A percentile compares a stretch with the other conserved stretches of the same genome.
These are phyloP conservation scores for Crioceris asparagi DNA, from an alignment of 2,888 invertebrate species.

Conservation along the genomic window DNA sequence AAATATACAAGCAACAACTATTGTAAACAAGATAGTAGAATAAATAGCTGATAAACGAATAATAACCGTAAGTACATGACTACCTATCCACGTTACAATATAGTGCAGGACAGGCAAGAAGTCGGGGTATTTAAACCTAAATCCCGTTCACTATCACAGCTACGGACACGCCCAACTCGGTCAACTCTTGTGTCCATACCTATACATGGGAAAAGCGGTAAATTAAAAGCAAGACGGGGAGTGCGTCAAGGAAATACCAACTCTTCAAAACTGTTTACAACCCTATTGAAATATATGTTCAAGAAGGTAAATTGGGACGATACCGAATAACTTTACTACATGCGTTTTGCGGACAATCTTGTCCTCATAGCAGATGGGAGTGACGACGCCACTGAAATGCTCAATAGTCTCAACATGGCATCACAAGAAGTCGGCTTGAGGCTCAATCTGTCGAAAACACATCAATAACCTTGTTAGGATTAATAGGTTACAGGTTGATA, in stretches of 20 bases:
- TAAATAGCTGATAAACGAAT: too few relatives aligned
- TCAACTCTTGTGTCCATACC: too few relatives aligned
- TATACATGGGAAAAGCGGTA: not conserved
- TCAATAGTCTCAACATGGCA: not conserved
- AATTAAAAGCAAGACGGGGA: not conserved
- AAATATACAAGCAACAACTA: too few relatives aligned
- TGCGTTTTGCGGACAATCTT: not conserved
- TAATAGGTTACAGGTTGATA: not conserved
- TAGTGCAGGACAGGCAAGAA: too few relatives aligned
- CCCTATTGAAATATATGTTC: slow-evolving; percentile 1
- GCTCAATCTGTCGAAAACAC: slow-evolving; percentile 1
- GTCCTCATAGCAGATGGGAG: not conserved
- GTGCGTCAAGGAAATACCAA: not conserved
- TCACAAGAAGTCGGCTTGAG: slow-evolving; percentile 1
- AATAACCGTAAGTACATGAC: too few relatives aligned
- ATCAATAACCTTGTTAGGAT: not conserved
- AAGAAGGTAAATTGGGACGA: slow-evolving; percentile 1
- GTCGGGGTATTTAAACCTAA: too few relatives aligned
- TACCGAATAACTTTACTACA: slow-evolving; percentile 1
- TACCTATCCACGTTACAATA: too few relatives aligned
- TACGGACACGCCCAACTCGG: too few relatives aligned
- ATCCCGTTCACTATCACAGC: too few relatives aligned
- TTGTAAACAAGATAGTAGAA: too few relatives aligned
- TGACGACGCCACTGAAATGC: not conserved
- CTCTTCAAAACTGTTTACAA: slow-evolving; percentile 2